Percentiles rank a stretch among this genome's conserved stretches.
Evolutionary conservation across 2,113 vertebrate species (phyloP).

Genomic region (Oxyura jamaicensis): DNA sequence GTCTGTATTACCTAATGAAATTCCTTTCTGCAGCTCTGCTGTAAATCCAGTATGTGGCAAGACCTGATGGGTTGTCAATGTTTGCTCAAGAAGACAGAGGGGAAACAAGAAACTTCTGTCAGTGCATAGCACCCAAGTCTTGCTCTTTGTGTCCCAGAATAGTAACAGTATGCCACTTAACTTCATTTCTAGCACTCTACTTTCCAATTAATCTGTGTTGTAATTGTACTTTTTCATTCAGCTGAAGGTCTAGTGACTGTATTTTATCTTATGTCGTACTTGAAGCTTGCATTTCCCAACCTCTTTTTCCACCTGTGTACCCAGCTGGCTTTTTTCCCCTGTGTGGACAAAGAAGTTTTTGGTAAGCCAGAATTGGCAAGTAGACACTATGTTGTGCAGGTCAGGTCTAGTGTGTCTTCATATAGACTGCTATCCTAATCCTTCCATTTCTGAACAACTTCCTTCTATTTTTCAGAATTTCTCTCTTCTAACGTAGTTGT

Average conservation of each 20-base stretch:
- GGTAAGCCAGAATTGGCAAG: not conserved
- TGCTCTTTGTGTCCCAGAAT: not conserved
- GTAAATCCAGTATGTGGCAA: not conserved
- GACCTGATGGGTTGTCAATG: not conserved
- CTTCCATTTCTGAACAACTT: not conserved
- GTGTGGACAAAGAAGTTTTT: not conserved
- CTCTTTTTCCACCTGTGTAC: not conserved
- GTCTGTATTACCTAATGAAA: not conserved
- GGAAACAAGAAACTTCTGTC: not conserved
- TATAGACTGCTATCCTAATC: not conserved
- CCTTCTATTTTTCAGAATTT: not conserved
- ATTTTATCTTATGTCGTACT: not conserved
- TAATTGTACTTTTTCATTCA: not conserved
- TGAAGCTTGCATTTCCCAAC: not conserved
- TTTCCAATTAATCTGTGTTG: not conserved
- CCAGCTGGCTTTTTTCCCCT: rapidly evolving
- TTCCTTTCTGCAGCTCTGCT: not conserved
- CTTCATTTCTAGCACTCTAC: not conserved
- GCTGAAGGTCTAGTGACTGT: not conserved
- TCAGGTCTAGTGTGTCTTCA: not conserved
- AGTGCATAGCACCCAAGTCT: not conserved
- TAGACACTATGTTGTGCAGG: not conserved
- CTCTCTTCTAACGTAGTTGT: not conserved
- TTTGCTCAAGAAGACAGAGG: not conserved
- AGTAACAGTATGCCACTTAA: not conserved